Conservation (phyloP, 1,140 invertebrate species). For the Pararge aegeria region DNA sequence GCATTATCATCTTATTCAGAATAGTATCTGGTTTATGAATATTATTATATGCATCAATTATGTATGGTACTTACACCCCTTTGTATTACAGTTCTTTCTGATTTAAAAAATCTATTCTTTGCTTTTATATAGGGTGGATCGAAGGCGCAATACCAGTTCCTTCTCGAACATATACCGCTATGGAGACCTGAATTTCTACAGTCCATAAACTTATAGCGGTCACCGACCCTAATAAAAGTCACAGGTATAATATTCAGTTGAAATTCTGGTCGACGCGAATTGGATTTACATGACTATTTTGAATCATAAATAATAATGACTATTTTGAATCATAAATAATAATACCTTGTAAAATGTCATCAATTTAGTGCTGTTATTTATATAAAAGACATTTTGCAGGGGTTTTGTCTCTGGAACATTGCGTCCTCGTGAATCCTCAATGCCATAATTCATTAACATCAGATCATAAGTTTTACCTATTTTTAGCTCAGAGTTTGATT, state of each 20-base stretch:
- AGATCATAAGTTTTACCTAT: background rate
- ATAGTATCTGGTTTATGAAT: no score
- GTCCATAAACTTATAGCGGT: conserved; percentile 15
- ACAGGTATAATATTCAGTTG: conserved; percentile 45
- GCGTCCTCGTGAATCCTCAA: conserved; percentile 75
- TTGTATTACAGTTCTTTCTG: no score
- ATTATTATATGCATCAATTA: no score
- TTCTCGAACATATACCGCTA: conserved; percentile 40
- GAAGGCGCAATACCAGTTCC: conserved; percentile 67
- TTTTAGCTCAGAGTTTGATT: conserved; percentile 8
- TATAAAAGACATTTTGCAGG: conserved; percentile 10
- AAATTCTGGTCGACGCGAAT: conserved; percentile 36
- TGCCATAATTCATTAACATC: conserved; percentile 39
- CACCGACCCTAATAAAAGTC: conserved; percentile 7
- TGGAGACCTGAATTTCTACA: conserved; percentile 42
- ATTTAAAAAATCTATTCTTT: conserved; percentile 26
- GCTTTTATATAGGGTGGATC: conserved; percentile 63
- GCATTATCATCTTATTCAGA: no score
- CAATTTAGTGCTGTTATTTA: background rate
- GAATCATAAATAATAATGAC: background rate
- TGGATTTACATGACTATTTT: background rate
- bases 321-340: background rate
- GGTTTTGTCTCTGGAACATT: conserved; percentile 39
- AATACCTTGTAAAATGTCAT: background rate
- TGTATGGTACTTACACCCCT: no score